Percentiles rank a stretch among this genome's conserved stretches.
Conservation (phyloP, 2,888 invertebrate genomes). For the Pterobdella sp. region DNA sequence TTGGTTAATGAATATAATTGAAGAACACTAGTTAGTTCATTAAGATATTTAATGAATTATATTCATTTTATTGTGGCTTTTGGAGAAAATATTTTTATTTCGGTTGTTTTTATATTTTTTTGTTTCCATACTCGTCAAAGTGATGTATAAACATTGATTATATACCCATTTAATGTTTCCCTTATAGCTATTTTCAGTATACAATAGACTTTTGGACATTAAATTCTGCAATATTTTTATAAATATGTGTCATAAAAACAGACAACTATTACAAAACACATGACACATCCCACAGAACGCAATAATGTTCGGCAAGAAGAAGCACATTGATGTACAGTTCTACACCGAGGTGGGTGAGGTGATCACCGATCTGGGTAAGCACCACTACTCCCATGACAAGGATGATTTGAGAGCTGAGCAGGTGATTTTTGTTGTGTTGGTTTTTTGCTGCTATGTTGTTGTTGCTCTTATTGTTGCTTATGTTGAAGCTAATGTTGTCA, state of each 20-base stretch:
- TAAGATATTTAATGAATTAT: no score
- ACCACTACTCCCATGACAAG: conserved; percentile 98
- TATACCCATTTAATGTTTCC: not conserved
- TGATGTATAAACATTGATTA: not conserved
- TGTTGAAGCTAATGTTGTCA: not conserved
- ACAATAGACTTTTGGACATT: not conserved
- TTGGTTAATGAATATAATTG: no score
- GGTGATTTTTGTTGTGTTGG: conserved; percentile 41
- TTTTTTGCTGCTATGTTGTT: not conserved
- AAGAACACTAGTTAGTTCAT: no score
- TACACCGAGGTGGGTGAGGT: conserved; percentile 99
- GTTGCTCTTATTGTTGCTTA: not conserved
- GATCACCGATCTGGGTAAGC: conserved; percentile 96
- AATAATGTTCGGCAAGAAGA: conserved; percentile 98
- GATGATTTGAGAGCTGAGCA: conserved; percentile 98
- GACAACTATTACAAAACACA: not conserved
- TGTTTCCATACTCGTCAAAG: not conserved
- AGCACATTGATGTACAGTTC: conserved; percentile 96
- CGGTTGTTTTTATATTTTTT: not conserved
- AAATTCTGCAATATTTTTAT: not conserved
- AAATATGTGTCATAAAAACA: not conserved
- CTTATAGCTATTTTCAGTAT: no score
- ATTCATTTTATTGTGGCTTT: not conserved
- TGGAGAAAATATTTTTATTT: not conserved
- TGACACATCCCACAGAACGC: conserved; percentile 63